Conservation (phyloP, 2,888 invertebrate species). For the Agrochola lychnidis region DNA sequence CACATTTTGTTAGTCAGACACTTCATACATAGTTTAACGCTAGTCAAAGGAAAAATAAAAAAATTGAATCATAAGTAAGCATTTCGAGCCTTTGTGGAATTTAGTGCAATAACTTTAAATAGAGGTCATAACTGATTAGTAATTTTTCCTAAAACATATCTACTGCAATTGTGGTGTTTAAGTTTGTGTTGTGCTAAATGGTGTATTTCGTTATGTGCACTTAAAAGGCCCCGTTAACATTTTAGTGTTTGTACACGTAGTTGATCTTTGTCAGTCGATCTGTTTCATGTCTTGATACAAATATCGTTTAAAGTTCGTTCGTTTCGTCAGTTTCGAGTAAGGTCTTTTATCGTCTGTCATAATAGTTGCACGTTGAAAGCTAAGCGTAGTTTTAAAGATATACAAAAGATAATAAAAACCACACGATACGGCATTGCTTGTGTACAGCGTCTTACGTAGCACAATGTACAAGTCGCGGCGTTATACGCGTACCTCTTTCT, state of each 20-base stretch:
- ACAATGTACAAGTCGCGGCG: slow-evolving; percentile 84
- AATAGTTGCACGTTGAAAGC: slow-evolving; percentile 84
- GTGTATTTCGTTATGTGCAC: slow-evolving; percentile 72
- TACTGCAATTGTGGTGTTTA: slow-evolving; percentile 72
- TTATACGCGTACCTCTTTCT: slow-evolving; percentile 95
- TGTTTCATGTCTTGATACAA: slow-evolving; percentile 53
- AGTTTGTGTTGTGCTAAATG: slow-evolving; percentile 69
- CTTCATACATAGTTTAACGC: not conserved
- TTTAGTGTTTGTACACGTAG: slow-evolving; percentile 72
- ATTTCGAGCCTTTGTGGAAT: slow-evolving; percentile 1
- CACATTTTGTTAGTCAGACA: not conserved
- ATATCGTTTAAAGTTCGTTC: slow-evolving; percentile 33
- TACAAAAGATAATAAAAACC: slow-evolving; percentile 80
- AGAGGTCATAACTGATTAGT: slow-evolving; percentile 38
- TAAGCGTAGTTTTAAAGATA: slow-evolving; percentile 84
- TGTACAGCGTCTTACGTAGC: slow-evolving; percentile 87
- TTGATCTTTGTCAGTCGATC: slow-evolving; percentile 65
- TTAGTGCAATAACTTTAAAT: slow-evolving; percentile 18
- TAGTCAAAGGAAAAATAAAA: not conserved
- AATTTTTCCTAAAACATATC: slow-evolving; percentile 49
- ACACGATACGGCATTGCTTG: slow-evolving; percentile 87
- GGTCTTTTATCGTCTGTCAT: slow-evolving; percentile 65
- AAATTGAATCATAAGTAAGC: not conserved
- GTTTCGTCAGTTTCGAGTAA: slow-evolving; percentile 58
- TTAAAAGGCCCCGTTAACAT: slow-evolving; percentile 71